Evolutionary conservation across 1,140 invertebrate genomes (phyloP).

Genomic region (Bicyclus anynana): DNA sequence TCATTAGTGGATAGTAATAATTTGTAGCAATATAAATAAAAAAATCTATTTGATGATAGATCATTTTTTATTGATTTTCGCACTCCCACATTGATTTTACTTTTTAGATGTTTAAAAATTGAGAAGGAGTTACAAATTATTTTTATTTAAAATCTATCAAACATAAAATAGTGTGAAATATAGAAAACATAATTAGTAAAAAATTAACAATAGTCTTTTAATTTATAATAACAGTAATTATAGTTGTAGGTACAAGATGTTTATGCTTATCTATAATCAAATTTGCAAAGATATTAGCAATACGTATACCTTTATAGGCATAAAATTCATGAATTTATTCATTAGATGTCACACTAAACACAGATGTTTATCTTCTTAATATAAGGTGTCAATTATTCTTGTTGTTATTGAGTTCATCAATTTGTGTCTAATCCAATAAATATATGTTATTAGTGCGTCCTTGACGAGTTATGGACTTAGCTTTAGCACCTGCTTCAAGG

Average conservation of each 20-base stretch:
- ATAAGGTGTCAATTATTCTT: slow-evolving; percentile 1
- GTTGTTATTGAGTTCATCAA: background rate
- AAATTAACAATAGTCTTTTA: background rate
- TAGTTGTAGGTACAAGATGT: background rate
- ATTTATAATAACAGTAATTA: background rate
- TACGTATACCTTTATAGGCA: background rate
- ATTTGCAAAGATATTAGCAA: slow-evolving; percentile 1
- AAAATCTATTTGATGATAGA: background rate
- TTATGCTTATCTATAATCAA: background rate
- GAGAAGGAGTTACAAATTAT: no score
- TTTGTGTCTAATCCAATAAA: background rate
- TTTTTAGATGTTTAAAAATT: no score
- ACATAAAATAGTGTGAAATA: no score
- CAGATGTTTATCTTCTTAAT: slow-evolving; percentile 1
- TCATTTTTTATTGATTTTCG: no score
- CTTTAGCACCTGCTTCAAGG: background rate
- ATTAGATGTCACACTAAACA: slow-evolving; percentile 4
- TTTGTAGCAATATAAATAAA: slow-evolving; percentile 6
- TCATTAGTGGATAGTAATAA: slow-evolving; percentile 36
- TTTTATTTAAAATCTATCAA: no score
- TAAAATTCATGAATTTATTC: slow-evolving; percentile 6
- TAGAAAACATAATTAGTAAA: no score
- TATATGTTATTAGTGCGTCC: background rate
- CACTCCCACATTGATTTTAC: no score
- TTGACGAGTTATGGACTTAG: background rate